These are phyloP conservation scores for Synanthedon andrenaeformis DNA, from an alignment of 2,888 invertebrate genomes.

Conservation along the genomic window DNA sequence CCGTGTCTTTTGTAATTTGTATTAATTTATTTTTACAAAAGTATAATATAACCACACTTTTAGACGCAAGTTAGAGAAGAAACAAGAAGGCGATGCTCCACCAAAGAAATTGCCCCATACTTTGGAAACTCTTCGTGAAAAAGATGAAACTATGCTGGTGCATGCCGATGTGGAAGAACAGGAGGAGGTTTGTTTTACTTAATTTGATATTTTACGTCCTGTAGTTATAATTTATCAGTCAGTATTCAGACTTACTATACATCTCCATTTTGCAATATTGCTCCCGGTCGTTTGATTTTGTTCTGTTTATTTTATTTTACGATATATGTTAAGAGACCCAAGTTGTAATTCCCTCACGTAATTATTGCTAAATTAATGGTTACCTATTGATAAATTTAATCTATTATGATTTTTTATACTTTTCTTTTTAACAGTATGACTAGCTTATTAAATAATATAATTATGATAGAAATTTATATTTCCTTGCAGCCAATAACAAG, in stretches of 20 bases:
- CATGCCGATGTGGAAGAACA: constrained; percentile 83
- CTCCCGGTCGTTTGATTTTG: too few species aligned
- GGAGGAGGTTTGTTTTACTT: constrained; percentile 67
- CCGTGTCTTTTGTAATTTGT: constrained; percentile 9
- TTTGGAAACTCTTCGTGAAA: constrained; percentile 90
- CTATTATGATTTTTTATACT: too few species aligned
- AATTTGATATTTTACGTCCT: too few species aligned
- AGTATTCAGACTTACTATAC: neutral
- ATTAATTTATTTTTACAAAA: neutral
- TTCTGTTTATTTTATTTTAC: too few species aligned
- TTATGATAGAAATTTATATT: too few species aligned
- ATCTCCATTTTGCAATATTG: neutral
- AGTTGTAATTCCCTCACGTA: too few species aligned
- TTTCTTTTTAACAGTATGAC: too few species aligned
- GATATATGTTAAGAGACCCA: too few species aligned
- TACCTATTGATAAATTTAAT: too few species aligned
- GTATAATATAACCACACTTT: constrained; percentile 7
- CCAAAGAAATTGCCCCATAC: constrained; percentile 82
- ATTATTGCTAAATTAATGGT: too few species aligned
- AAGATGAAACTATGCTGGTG: constrained; percentile 89
- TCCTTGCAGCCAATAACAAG: too few species aligned
- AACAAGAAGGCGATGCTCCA: constrained; percentile 60
- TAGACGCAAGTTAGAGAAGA: constrained; percentile 61
- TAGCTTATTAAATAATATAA: too few species aligned
- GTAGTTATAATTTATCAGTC: constrained; percentile 2